Evolutionary conservation across 2,888 invertebrate species (phyloP).

Genomic region (Melanotus villosus): DNA sequence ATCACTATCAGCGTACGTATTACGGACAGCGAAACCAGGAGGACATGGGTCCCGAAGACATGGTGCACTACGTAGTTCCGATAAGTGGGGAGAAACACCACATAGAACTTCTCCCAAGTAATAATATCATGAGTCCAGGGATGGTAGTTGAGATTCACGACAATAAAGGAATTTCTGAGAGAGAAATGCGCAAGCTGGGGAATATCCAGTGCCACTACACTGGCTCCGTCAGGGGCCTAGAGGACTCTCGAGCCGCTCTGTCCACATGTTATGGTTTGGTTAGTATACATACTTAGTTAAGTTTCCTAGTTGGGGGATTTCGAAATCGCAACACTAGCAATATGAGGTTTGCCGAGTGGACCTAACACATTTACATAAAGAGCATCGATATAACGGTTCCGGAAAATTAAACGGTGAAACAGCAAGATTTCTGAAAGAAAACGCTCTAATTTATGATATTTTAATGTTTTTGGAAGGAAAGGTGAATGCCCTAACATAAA

Average conservation of each 20-base stretch:
- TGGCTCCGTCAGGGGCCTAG: constrained; percentile 63
- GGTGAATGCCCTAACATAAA: too few relatives aligned
- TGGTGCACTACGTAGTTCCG: constrained; percentile 63
- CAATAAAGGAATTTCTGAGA: constrained; percentile 49
- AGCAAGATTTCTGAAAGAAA: too few relatives aligned
- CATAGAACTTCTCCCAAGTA: constrained; percentile 62
- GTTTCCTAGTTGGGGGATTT: constrained; percentile 27
- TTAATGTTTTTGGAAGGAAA: too few relatives aligned
- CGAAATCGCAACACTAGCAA: constrained; percentile 22
- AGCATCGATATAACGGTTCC: constrained; percentile 9
- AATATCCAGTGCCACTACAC: constrained; percentile 66
- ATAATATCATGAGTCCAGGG: constrained; percentile 64
- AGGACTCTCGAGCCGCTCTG: constrained; percentile 63
- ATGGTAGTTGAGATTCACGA: constrained; percentile 61
- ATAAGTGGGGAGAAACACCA: constrained; percentile 64
- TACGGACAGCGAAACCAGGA: constrained; percentile 11
- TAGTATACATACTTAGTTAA: constrained; percentile 45
- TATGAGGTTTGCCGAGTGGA: constrained; percentile 29
- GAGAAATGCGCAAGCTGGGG: constrained; percentile 55
- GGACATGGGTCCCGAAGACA: constrained; percentile 52
- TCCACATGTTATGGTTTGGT: constrained; percentile 68
- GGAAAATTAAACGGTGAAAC: not conserved
- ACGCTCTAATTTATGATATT: too few relatives aligned
- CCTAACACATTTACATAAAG: constrained; percentile 30
- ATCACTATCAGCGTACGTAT: constrained; percentile 57